A percentile compares a stretch with the other conserved stretches of the same genome.
Conservation (phyloP, 2,888 invertebrate species). For the Tortricodes alternella region DNA sequence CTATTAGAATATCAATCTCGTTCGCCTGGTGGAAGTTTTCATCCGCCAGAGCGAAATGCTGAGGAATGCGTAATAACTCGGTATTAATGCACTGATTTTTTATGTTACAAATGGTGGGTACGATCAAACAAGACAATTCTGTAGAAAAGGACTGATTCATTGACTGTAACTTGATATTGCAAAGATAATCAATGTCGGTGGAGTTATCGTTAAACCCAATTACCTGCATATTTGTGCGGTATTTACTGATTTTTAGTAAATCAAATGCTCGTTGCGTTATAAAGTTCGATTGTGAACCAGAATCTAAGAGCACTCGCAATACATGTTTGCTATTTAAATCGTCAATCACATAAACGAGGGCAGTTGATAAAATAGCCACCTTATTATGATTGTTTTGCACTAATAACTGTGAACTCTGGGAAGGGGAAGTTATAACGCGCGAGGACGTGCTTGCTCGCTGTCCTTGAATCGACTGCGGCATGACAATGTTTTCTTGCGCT, state of each 20-base stretch:
- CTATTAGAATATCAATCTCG: conserved; percentile 13
- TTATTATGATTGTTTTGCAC: background rate
- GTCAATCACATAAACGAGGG: background rate
- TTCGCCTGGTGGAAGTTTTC: background rate
- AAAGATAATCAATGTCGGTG: background rate
- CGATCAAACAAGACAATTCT: background rate
- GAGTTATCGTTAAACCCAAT: background rate
- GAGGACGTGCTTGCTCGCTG: background rate
- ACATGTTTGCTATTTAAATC: background rate
- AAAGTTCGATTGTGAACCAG: background rate
- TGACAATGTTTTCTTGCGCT: background rate
- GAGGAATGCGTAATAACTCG: background rate
- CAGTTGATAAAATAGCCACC: background rate
- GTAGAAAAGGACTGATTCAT: background rate
- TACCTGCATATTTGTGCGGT: background rate
- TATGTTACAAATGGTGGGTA: conserved; percentile 19
- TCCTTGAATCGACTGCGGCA: background rate
- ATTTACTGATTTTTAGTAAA: background rate
- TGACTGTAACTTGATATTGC: background rate
- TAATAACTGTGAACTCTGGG: background rate
- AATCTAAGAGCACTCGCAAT: background rate
- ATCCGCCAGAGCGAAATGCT: conserved; percentile 8
- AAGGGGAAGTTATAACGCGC: background rate
- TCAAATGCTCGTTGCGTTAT: background rate
- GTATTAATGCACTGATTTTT: background rate